These are phyloP conservation scores for Mohoua ochrocephala DNA, from an alignment of 2,113 vertebrate species.

Conservation along the genomic window DNA sequence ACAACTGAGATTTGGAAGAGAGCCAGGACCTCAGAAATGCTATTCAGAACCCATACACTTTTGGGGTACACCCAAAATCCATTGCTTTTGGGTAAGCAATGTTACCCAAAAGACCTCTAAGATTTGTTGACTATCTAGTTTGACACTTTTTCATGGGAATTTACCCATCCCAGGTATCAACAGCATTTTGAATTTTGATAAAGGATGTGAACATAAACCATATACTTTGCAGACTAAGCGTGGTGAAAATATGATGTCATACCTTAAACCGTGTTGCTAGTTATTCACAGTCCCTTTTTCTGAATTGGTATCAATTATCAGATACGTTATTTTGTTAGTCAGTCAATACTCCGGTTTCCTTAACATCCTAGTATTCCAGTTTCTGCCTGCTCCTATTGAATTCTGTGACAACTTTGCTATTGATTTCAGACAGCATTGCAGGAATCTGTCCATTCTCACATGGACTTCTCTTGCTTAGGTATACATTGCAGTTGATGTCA, in stretches of 20 bases:
- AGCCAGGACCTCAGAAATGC: not conserved
- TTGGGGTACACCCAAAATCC: not conserved
- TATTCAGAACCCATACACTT: not conserved
- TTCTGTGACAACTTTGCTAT: not conserved
- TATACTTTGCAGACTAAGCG: not conserved
- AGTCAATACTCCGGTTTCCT: not conserved
- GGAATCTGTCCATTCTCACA: not conserved
- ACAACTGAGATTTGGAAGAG: not conserved
- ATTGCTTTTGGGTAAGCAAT: rapidly evolving
- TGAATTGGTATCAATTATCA: not conserved
- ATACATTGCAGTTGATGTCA: not conserved
- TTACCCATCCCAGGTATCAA: not conserved
- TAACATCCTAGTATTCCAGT: not conserved
- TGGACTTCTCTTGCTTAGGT: not conserved
- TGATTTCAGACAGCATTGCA: not conserved
- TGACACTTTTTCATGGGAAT: not conserved
- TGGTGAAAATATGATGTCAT: not conserved
- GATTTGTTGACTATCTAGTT: not conserved
- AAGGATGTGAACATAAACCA: not conserved
- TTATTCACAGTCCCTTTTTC: not conserved
- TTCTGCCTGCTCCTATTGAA: not conserved
- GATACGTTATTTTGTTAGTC: not conserved
- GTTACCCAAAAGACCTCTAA: not conserved
- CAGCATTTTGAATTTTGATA: not conserved
- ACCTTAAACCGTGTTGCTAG: not conserved